Evolutionary conservation across 2,888 invertebrate genomes (phyloP).

Genomic region (Caenorhabditis sp.): DNA sequence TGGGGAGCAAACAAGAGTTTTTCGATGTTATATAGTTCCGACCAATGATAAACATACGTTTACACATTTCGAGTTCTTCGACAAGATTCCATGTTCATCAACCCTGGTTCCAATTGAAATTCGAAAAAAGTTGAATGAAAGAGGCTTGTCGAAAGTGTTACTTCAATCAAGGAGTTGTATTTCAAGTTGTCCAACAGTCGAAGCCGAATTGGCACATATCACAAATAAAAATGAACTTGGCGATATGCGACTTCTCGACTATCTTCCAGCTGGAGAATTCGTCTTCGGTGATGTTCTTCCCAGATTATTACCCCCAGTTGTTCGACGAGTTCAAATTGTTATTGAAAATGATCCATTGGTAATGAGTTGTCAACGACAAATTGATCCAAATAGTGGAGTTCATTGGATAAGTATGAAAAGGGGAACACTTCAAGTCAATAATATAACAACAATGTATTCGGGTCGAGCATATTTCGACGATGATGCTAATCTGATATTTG

Average conservation of each 20-base stretch:
- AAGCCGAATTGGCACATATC: neutral
- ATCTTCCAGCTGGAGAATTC: conserved; percentile 48
- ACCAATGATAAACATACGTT: neutral
- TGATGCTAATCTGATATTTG: conserved; percentile 27
- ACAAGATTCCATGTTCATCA: conserved; percentile 30
- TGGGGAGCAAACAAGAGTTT: conserved; percentile 37
- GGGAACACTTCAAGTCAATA: conserved; percentile 22
- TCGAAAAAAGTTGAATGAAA: conserved; percentile 16
- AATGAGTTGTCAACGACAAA: conserved; percentile 39
- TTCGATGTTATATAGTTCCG: conserved; percentile 16
- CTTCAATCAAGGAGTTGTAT: conserved; percentile 23
- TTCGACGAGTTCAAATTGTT: conserved; percentile 35
- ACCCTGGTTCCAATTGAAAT: conserved; percentile 40
- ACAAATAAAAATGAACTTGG: conserved; percentile 22
- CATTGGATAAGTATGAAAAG: conserved; percentile 41
- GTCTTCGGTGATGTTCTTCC: conserved; percentile 49
- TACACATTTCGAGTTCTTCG: conserved; percentile 14
- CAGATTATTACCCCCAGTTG: conserved; percentile 41
- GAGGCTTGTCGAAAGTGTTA: conserved; percentile 14
- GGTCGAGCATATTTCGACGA: conserved; percentile 35
- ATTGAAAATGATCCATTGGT: conserved; percentile 39
- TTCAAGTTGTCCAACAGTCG: neutral
- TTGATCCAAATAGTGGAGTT: conserved; percentile 39
- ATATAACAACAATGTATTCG: conserved; percentile 7
- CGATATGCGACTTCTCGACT: conserved; percentile 40